Conservation (phyloP, 2,888 invertebrate genomes). For the Iselma pallidipennis region DNA sequence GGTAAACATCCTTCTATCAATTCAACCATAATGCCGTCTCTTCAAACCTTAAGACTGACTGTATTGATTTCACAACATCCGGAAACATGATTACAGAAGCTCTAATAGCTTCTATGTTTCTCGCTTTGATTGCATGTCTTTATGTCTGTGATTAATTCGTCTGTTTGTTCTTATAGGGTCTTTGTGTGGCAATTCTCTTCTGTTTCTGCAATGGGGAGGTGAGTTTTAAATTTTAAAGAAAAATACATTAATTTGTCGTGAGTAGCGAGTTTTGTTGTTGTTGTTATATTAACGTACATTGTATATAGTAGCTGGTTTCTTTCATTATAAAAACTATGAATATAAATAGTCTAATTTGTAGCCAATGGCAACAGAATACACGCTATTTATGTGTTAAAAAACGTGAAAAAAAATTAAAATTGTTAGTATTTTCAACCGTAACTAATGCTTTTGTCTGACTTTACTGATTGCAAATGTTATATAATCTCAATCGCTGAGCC, state of each 20-base stretch:
- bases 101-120: no score
- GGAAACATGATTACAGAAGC: no score
- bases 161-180: constrained; percentile 68
- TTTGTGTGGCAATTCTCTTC: constrained; percentile 89
- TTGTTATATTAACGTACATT: neutral
- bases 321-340: neutral
- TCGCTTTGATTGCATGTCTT: neutral
- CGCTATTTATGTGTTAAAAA: no score
- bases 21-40: neutral
- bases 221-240: constrained; percentile 41
- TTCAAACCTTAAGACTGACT: neutral
- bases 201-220: constrained; percentile 97
- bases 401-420: no score
- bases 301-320: neutral
- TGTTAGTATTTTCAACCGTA: no score
- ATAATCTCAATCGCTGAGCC: no score
- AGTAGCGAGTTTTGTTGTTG: no score
- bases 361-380: neutral
- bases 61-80: neutral
- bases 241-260: no score
- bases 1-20: neutral
- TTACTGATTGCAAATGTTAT: no score
- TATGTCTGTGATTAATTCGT: constrained; percentile 6
- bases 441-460: no score
- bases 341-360: neutral